A percentile compares a stretch with the other conserved stretches of the same genome.
Evolutionary conservation across 2,113 vertebrate genomes (phyloP).

Genomic region (Orthonyx spaldingii): DNA sequence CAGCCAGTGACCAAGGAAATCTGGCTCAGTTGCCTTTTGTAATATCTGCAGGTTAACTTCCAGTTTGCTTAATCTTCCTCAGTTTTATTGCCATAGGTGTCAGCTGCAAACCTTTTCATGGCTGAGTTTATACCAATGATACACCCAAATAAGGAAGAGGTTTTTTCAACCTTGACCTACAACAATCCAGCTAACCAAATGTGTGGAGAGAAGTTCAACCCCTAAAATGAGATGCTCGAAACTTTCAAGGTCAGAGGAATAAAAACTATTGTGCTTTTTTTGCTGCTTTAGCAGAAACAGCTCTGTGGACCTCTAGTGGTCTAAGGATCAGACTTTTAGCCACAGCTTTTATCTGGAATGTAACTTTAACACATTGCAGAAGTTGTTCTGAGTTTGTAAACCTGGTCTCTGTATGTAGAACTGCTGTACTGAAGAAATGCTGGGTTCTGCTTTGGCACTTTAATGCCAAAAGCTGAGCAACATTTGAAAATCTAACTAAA

Average conservation of each 20-base stretch:
- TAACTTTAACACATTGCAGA: neutral
- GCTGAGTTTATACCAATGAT: neutral
- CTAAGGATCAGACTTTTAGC: neutral
- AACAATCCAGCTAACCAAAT: neutral
- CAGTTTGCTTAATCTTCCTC: neutral
- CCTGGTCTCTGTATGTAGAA: neutral
- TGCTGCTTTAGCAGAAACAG: slow-evolving; percentile 7
- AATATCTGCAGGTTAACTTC: neutral
- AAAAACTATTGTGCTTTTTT: neutral
- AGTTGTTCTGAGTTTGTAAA: neutral
- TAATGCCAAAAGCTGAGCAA: neutral
- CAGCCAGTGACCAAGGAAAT: neutral
- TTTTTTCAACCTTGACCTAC: neutral
- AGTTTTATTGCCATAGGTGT: neutral
- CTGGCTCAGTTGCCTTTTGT: neutral
- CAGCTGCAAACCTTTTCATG: neutral
- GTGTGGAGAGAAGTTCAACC: neutral
- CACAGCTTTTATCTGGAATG: neutral
- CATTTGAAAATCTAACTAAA: neutral
- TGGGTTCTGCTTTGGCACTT: neutral
- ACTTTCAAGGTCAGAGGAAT: neutral
- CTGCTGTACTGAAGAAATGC: neutral
- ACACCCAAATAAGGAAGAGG: neutral
- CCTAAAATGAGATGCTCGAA: neutral
- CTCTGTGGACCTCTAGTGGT: slow-evolving; percentile 64